These are phyloP conservation scores for Anadara kagoshimensis DNA, from an alignment of 1,140 invertebrate species.

Conservation along the genomic window DNA sequence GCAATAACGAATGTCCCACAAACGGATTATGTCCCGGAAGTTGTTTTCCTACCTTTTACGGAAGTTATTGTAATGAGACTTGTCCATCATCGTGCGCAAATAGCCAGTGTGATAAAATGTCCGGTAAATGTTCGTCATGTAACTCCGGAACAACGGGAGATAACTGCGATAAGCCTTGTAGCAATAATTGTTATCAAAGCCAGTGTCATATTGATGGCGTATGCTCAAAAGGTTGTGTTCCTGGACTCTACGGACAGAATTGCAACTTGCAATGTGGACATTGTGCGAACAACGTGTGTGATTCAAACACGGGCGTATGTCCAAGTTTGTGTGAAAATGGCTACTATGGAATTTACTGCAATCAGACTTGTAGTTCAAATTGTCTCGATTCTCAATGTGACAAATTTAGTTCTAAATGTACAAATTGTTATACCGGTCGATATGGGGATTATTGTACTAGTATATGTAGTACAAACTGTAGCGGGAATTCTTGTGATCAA, in stretches of 20 bases:
- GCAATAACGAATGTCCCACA: slow-evolving; percentile 7
- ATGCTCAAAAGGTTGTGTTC: slow-evolving; percentile 4
- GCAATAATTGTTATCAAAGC: slow-evolving; percentile 3
- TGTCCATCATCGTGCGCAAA: no score
- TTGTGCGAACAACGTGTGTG: not conserved
- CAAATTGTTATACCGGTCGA: slow-evolving; percentile 22
- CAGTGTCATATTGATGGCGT: slow-evolving; percentile 16
- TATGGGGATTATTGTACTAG: slow-evolving; percentile 21
- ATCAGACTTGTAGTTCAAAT: slow-evolving; percentile 3
- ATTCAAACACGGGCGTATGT: not conserved
- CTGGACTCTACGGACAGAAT: slow-evolving; percentile 14
- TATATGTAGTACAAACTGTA: slow-evolving; percentile 15
- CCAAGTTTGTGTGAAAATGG: slow-evolving; percentile 3
- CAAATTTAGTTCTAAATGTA: slow-evolving; percentile 9
- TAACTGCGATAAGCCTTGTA: slow-evolving; percentile 19
- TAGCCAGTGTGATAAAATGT: slow-evolving; percentile 31
- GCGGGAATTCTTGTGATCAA: slow-evolving; percentile 12
- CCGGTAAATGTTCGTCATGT: no score
- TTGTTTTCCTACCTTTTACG: slow-evolving; percentile 16
- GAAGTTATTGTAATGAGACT: slow-evolving; percentile 10
- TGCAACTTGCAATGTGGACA: slow-evolving; percentile 21
- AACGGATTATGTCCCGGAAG: slow-evolving; percentile 21
- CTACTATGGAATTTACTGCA: slow-evolving; percentile 5
- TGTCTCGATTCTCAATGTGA: slow-evolving; percentile 22
- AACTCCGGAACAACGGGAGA: slow-evolving; percentile 29